Base-by-base conservation (phyloP, 2,888 invertebrate species). In the Digitonthophagus gazella region DNA sequence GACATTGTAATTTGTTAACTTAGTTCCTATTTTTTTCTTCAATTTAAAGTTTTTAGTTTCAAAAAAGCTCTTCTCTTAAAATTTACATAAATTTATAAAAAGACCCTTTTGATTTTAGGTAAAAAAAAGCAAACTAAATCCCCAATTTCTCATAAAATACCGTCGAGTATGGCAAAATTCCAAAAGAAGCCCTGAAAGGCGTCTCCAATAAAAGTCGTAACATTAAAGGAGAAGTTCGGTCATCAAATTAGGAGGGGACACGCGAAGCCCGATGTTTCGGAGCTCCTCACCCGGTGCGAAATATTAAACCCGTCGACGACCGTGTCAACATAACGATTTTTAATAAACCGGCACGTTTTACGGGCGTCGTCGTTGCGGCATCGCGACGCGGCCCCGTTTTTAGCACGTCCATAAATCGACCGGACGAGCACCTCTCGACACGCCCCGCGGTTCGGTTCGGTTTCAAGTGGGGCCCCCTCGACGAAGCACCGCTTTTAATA, bases 281-380 rank as follows among this genome's bases (percentile, higher is more conserved):
- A 66, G 22, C 44, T 19, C 57, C n/a, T 15, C 64, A 6, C 20
- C 19, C 15, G 20, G 66, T 65, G 66, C 65, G 65, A 69, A 66
- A 65, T 69, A 69, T 69, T 69, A 69, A 69, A 58, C 18, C 20
- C 61, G n/a, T 61, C 19, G 20, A 61, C 20, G 61, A 58, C 61
- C 65, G 68, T 69, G 68, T 69, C 68, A 66, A 66, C 66, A 65
- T 69, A 69, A 69, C 68, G 68, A 66, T 69, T 69, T 69, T 69
- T 69, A 69, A 69, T 69, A 69, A 69, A 69, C 61, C 55, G 20
- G 68, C 14, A 54, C 65, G 58, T 63, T 69, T 69, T 69, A 69
- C 65, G 65, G n/a, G 55, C 68, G 65, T 69, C 68, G 65, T 69
- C 65, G 65, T 69, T 66, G 64, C 16, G 15, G 20, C 20, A 19